Conservation (phyloP, 2,113 vertebrate species). For the Chaetura pelagica region DNA sequence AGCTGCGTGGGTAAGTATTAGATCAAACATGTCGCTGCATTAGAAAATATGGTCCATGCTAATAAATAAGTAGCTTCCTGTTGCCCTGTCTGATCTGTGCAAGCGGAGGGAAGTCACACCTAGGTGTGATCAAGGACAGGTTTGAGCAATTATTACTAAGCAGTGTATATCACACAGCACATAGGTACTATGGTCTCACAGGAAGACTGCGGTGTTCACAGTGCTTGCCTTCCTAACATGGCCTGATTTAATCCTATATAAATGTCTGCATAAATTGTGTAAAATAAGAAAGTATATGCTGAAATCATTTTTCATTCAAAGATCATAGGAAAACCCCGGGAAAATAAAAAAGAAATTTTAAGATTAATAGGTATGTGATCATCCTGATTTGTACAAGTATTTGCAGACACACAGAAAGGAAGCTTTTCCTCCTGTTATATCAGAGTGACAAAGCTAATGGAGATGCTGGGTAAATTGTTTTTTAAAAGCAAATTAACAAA, state of each 20-base stretch:
- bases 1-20: not conserved
- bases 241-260: not conserved
- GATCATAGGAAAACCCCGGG: not conserved
- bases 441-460: not conserved
- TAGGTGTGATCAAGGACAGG: not conserved
- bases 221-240: not conserved
- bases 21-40: not conserved
- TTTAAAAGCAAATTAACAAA: not conserved
- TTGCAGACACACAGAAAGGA: not conserved
- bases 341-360: not conserved
- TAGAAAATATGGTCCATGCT: not conserved
- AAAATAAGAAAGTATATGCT: not conserved
- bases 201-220: not conserved
- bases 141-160: not conserved
- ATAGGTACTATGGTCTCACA: not conserved
- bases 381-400: accelerated
- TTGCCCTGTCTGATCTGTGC: not conserved
- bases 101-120: not conserved
- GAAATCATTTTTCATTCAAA: not conserved
- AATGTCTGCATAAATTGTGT: not conserved
- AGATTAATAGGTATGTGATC: not conserved
- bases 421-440: not conserved
- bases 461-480: not conserved
- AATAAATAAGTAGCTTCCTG: not conserved
- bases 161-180: not conserved